A percentile compares a stretch with the other conserved stretches of the same genome.
Conservation (phyloP, 2,113 vertebrate species). For the Rhodinocichla rosea region DNA sequence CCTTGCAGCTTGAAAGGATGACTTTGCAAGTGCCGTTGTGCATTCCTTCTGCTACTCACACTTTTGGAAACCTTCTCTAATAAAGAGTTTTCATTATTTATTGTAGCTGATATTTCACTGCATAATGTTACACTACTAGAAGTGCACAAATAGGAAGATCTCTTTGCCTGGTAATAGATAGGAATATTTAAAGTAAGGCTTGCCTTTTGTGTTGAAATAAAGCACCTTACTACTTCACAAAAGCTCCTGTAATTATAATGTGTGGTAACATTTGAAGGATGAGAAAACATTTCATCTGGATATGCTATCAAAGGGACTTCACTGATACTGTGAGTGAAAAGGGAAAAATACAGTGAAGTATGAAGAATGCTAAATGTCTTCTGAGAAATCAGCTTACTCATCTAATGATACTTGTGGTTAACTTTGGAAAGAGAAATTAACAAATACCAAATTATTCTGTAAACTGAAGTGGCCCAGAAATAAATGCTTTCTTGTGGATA, state of each 20-base stretch:
- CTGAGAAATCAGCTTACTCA: not conserved
- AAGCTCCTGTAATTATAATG: not conserved
- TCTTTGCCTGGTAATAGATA: not conserved
- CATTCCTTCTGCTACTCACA: not conserved
- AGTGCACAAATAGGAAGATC: not conserved
- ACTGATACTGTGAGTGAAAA: not conserved
- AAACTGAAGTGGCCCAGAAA: not conserved
- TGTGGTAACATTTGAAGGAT: not conserved
- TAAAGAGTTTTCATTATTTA: not conserved
- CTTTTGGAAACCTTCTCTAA: not conserved
- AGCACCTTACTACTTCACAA: not conserved
- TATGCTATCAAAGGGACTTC: not conserved
- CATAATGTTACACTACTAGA: not conserved
- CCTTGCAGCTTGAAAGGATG: not conserved
- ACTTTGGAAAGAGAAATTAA: not conserved
- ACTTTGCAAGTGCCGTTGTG: not conserved
- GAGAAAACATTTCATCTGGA: not conserved
- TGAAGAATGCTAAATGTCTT: not conserved
- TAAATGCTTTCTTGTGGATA: not conserved
- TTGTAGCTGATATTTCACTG: not conserved
- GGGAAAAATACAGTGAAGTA: not conserved
- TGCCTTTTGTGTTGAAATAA: not conserved
- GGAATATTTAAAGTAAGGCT: not conserved
- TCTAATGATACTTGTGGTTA: not conserved
- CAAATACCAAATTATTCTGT: not conserved